Evolutionary conservation across 2,888 invertebrate genomes (phyloP), one percentile per base, ranked within the genome.

Genomic region (Protodeltote pygarga): DNA sequence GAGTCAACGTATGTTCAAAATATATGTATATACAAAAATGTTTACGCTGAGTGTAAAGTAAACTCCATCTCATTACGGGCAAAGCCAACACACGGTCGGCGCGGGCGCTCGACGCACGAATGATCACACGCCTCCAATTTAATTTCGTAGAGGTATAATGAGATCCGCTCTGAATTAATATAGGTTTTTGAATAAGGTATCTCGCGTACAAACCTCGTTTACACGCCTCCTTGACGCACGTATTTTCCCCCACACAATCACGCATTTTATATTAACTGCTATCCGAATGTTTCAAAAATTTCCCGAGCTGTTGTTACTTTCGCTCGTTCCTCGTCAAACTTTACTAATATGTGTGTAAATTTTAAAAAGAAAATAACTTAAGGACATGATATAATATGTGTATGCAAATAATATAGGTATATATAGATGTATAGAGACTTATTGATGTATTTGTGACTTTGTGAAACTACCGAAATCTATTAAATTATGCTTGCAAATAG

Each of bases 121-220:
- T 73, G 65, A 75, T 78, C 75, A 75, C 65, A 71, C 73, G 73
- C 71, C 60, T 67, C 61, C 70, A 68, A 73, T 79, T 75, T 72
- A 73, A 79, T 78, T 77, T 75, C 54, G 65, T 57, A 53, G 55
- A 54, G 66, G 61, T 62, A 70, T 75, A 78, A 79, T 78, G 71
- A 75, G 75, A 78, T 75, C 58, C 64, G 62, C 51, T 65, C 68
- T 48, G 65, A 77, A 77, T 79, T 75, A 78, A 75, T 74, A 70
- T 61, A 71, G 71, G 67, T 65, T 73, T 77, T 74, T 71, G 73
- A 72, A 72, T 72, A 71, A 65, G 45, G 55, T 58, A 58, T 55
- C 62, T 62, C 29, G 39, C 47, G 48, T 48, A 42, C 53, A 47
- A 59, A 59, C 37, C 53, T 65, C 68, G 44, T 60, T 65, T 63